A percentile compares a stretch with the other conserved stretches of the same genome.
phyloP scores from a whole-genome alignment of 2,113 vertebrate species.

The Hypocryptadius cinnamomeus region DNA sequence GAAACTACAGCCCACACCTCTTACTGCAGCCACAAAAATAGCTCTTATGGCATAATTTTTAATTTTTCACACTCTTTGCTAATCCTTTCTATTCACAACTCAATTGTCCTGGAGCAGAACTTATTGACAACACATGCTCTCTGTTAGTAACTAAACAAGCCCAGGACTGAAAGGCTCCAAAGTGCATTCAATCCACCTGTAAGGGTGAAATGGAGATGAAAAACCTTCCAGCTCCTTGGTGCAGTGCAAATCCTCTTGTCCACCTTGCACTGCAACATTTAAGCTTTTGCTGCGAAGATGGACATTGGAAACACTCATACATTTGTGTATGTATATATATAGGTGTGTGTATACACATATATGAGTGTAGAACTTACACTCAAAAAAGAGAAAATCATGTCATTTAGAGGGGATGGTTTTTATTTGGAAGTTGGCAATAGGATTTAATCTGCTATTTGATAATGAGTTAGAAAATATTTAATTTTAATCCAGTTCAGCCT shows the following conservation, averaged over 20 bases:
- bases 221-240: neutral
- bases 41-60: neutral
- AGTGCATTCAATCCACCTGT: neutral
- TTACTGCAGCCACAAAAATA: neutral
- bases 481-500: neutral
- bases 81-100: neutral
- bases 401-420: neutral
- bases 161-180: neutral
- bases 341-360: accelerated
- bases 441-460: neutral
- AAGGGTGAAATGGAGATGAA: neutral
- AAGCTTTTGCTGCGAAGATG: neutral
- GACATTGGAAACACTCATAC: neutral
- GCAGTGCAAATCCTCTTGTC: neutral
- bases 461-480: neutral
- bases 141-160: neutral
- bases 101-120: neutral
- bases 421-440: neutral
- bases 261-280: neutral
- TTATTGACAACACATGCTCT: accelerated
- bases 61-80: neutral
- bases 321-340: neutral
- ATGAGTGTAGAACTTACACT: neutral
- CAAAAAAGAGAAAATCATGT: neutral
- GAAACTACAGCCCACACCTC: neutral